phyloP scores from a whole-genome alignment of 2,888 invertebrate genomes.

The Cephus pulcher region DNA sequence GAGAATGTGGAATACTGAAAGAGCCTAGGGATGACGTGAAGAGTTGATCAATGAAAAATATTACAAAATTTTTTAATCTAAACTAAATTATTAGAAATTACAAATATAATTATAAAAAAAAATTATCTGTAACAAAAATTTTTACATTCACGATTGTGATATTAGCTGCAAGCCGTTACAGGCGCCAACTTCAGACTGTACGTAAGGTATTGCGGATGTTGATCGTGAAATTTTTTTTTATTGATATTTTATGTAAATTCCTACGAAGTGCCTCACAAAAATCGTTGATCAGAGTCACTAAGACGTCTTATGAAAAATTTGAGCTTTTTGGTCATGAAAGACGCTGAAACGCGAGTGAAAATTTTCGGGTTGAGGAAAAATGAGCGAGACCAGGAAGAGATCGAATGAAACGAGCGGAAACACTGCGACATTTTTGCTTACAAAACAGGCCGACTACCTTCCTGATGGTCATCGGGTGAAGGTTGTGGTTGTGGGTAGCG shows the following conservation, averaged over 20 bases:
- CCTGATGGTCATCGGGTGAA: constrained; percentile 49
- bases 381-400: constrained; percentile 37
- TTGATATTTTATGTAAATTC: neutral
- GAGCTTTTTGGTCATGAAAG: neutral
- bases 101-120: neutral
- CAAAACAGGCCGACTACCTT: constrained; percentile 45
- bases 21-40: constrained; percentile 36
- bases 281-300: neutral
- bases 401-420: constrained; percentile 26
- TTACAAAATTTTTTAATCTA: neutral
- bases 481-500: constrained; percentile 54
- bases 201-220: neutral
- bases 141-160: neutral
- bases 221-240: neutral
- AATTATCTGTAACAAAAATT: neutral
- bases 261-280: neutral
- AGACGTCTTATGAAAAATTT: neutral
- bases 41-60: neutral
- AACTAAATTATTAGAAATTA: neutral
- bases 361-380: constrained; percentile 10
- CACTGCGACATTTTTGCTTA: constrained; percentile 52
- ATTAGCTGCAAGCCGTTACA: neutral
- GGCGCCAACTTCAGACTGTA: neutral
- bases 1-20: constrained; percentile 55
- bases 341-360: neutral